These are phyloP conservation scores for Plagodis dolabraria DNA, from an alignment of 2,888 invertebrate species.

Conservation along the genomic window DNA sequence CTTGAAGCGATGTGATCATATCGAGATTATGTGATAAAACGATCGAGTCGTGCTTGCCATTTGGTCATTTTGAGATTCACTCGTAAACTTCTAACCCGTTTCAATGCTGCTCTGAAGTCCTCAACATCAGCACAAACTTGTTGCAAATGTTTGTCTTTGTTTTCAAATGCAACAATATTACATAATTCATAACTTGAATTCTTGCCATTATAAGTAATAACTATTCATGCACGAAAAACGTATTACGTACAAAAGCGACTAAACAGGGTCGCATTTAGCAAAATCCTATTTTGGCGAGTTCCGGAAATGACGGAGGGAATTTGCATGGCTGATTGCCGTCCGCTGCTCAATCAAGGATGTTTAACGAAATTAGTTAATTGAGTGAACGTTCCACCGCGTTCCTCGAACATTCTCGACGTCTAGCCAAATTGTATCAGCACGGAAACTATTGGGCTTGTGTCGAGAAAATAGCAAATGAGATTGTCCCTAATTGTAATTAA, in stretches of 20 bases:
- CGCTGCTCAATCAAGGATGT: conserved; percentile 84
- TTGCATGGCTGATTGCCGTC: conserved; percentile 84
- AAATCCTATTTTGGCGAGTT: conserved; percentile 60
- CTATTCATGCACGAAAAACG: conserved; percentile 47
- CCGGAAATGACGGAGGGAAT: conserved; percentile 69
- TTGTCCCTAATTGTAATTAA: conserved; percentile 51
- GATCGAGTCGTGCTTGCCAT: no score
- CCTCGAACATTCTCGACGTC: conserved; percentile 44
- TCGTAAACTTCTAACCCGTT: no score
- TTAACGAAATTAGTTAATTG: conserved; percentile 85
- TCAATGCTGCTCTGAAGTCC: no score
- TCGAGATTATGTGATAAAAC: no score
- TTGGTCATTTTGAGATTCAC: no score
- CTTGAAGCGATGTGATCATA: no score
- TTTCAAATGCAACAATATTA: no score
- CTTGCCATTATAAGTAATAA: neutral
- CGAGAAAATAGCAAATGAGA: conserved; percentile 54
- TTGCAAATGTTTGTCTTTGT: no score
- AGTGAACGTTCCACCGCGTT: conserved; percentile 71
- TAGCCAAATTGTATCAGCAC: conserved; percentile 51
- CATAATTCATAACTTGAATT: no score
- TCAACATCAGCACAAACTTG: no score
- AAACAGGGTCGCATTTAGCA: conserved; percentile 57
- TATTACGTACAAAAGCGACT: conserved; percentile 41
- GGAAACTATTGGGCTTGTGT: conserved; percentile 26